These are phyloP conservation scores for Centroberyx gerrardi DNA, from an alignment of 2,797 vertebrate genomes.

Conservation along the genomic window DNA sequence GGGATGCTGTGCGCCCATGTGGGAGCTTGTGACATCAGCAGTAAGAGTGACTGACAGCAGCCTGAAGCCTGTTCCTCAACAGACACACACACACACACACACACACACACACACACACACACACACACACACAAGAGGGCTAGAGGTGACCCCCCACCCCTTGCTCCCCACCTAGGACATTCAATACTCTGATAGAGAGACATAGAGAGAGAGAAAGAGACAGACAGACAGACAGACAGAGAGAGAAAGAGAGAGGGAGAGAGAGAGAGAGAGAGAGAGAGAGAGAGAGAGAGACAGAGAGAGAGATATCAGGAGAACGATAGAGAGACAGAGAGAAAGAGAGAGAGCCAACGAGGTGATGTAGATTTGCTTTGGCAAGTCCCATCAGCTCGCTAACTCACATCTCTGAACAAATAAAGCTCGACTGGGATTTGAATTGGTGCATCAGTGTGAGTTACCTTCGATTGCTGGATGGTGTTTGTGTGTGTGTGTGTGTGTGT, in stretches of 20 bases:
- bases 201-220: too few species aligned
- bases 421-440: constrained; percentile 50
- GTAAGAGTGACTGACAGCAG: constrained; percentile 50
- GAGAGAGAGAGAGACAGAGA: background rate
- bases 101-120: constrained; percentile 1
- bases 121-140: background rate
- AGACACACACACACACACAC: background rate
- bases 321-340: background rate
- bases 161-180: background rate
- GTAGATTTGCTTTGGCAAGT: constrained; percentile 41
- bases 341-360: constrained; percentile 13
- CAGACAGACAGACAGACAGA: constrained; percentile 8
- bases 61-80: constrained; percentile 8
- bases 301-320: background rate
- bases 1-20: too few species aligned
- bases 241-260: background rate
- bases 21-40: too few species aligned
- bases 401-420: constrained; percentile 48
- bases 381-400: constrained; percentile 42
- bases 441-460: constrained; percentile 30
- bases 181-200: too few species aligned
- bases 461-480: constrained; percentile 1
- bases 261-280: too few species aligned
- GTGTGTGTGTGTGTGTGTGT: constrained; percentile 27
- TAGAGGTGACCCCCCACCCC: constrained; percentile 1